Evolutionary conservation across 2,113 vertebrate genomes (phyloP).

Genomic region (Octodon degus): DNA sequence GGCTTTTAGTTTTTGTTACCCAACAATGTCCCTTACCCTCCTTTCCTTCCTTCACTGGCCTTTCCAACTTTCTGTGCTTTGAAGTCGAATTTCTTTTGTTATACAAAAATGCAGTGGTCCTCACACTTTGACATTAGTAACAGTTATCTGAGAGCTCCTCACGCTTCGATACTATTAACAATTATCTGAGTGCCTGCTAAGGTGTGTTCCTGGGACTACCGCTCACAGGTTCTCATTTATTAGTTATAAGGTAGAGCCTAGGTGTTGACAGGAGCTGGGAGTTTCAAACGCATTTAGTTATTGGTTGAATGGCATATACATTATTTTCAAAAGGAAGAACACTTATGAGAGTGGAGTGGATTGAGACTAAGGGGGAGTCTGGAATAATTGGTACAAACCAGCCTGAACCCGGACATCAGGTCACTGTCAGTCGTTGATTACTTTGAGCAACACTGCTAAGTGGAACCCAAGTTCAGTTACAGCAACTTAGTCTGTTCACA

Average conservation of each 20-base stretch:
- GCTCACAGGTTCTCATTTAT: not conserved
- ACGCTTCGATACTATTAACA: not conserved
- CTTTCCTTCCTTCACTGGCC: not conserved
- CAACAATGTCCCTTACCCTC: not conserved
- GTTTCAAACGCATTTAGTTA: slow-evolving; percentile 7
- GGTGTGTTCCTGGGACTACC: not conserved
- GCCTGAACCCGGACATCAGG: not conserved
- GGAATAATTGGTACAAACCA: not conserved
- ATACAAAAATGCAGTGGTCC: not conserved
- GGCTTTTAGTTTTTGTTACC: not conserved
- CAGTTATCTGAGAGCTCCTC: not conserved
- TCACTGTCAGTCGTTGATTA: not conserved
- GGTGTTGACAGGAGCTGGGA: not conserved
- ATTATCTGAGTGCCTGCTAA: not conserved
- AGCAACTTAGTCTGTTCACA: not conserved
- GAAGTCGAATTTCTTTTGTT: not conserved
- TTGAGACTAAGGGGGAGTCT: not conserved
- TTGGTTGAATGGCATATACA: not conserved
- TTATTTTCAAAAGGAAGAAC: not conserved
- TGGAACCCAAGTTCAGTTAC: not conserved
- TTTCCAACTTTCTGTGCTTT: not conserved
- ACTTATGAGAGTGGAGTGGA: not conserved
- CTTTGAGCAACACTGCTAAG: not conserved
- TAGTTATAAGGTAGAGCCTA: not conserved
- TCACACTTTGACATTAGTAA: slow-evolving; percentile 19